Base-by-base conservation (phyloP, 2,797 vertebrate genomes). In the Falco peregrinus region DNA sequence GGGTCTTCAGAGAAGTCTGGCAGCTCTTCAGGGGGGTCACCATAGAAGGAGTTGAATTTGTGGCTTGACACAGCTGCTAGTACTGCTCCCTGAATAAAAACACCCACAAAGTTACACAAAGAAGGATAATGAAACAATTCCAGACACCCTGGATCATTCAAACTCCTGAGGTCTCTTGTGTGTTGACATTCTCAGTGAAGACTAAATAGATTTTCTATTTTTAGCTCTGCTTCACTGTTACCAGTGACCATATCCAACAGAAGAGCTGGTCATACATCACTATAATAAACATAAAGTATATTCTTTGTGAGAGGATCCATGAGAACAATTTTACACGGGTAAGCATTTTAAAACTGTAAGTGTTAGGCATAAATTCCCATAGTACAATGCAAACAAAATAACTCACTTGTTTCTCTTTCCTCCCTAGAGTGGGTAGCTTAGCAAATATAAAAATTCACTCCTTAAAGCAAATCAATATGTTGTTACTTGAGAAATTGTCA, bases 1-100 rank as follows among this genome's bases (percentile, higher is more conserved):
- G 99, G 99, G 97, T 99, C 99, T 96, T 99, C 99, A 13, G 99
- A 99, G 98, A 99, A 99, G 97, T 99, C 99, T 70, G 98, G 98
- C 76, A 99, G 98, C 83, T 99, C 99, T 98, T 99, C 99, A 20
- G 99, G 99, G 37, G 99, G 99, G 96, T 99, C 99, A 67, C 99
- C 99, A 37, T 99, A 99, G 97, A 99, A 99, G 33, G 99, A 99
- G 96, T 99, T 99, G 96, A 99, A 99, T 98, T 99, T 99, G 98
- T 99, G 99, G 97, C 99, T 99, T 96, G 99, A 99, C 94, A 99
- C 99, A 68, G 99, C 99, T 51, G 99, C 99, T 96, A 99, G 98
- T 88, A 99, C 99, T 31, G 99, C 99, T 61, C 99, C 99, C 99
- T 99, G 97, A 69, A 96, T 43, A 84, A 96, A 96, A 95, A 95